Evolutionary conservation across 2,888 invertebrate genomes (phyloP).

Genomic region (Chelonus formosanus): DNA sequence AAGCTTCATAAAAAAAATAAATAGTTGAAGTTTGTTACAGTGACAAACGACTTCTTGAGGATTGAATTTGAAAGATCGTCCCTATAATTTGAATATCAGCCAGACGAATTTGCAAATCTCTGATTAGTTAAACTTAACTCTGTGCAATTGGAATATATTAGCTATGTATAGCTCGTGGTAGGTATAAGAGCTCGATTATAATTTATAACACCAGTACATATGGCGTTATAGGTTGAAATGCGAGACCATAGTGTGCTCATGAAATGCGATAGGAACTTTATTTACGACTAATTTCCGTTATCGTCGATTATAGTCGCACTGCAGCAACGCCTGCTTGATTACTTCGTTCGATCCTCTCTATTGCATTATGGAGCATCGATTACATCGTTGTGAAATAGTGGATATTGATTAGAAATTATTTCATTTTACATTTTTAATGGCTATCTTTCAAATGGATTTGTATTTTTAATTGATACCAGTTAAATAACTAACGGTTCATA

Average conservation of each 20-base stretch:
- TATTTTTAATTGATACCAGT: too few relatives aligned
- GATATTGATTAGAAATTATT: conserved; percentile 1
- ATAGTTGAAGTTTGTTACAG: conserved; percentile 20
- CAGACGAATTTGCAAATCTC: conserved; percentile 17
- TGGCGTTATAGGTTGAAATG: conserved; percentile 25
- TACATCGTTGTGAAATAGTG: conserved; percentile 9
- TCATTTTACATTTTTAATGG: not conserved
- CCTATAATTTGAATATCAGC: conserved; percentile 2
- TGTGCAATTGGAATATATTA: conserved; percentile 20
- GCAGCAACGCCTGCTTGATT: conserved; percentile 28
- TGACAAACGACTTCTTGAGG: conserved; percentile 35
- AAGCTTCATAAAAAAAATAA: conserved; percentile 11
- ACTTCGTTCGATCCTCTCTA: conserved; percentile 22
- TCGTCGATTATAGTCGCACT: conserved; percentile 41
- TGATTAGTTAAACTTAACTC: not conserved
- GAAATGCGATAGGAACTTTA: conserved; percentile 39
- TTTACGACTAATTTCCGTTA: conserved; percentile 44
- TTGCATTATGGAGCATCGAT: conserved; percentile 1
- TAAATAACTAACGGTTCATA: too few relatives aligned
- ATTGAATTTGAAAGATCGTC: not conserved
- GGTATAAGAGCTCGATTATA: conserved; percentile 40
- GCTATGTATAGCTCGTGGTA: conserved; percentile 33
- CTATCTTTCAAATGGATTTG: too few relatives aligned
- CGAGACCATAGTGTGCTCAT: conserved; percentile 24
- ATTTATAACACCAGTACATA: conserved; percentile 35